Evolutionary conservation across 2,113 vertebrate species (phyloP).

Genomic region (Tupaia chinensis): DNA sequence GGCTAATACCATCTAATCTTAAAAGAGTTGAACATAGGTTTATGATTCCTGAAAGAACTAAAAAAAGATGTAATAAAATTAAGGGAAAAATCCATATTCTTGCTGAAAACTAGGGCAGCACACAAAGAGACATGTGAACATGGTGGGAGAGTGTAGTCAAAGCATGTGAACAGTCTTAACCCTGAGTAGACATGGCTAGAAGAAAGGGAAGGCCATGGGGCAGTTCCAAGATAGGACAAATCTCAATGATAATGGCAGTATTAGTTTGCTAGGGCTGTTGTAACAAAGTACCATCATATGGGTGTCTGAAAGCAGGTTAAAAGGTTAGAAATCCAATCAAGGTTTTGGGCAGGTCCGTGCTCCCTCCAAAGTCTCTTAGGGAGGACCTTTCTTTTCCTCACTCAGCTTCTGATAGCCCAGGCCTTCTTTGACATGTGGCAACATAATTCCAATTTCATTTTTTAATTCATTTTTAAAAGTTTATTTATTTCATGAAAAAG

Average conservation of each 20-base stretch:
- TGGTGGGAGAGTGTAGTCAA: not conserved
- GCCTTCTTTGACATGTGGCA: not conserved
- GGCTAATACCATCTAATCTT: not conserved
- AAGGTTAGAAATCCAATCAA: not conserved
- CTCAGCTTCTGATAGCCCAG: not conserved
- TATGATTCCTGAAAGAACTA: not conserved
- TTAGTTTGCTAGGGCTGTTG: not conserved
- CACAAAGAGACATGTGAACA: not conserved
- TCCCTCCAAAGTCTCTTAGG: not conserved
- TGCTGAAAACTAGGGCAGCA: not conserved
- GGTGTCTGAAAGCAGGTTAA: not conserved
- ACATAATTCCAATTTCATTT: not conserved
- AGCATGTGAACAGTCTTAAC: not conserved
- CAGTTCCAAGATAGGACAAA: not conserved
- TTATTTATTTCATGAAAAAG: too few species aligned
- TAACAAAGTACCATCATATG: not conserved
- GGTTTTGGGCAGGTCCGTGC: not conserved
- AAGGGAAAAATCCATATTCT: not conserved
- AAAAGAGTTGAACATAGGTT: not conserved
- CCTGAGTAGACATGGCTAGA: not conserved
- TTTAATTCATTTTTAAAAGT: too few species aligned
- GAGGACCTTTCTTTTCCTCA: not conserved
- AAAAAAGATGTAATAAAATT: not conserved
- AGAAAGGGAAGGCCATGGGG: not conserved
- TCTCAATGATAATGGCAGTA: not conserved